Conservation (phyloP, 2,113 vertebrate genomes). For the Copsychus sechellarum region DNA sequence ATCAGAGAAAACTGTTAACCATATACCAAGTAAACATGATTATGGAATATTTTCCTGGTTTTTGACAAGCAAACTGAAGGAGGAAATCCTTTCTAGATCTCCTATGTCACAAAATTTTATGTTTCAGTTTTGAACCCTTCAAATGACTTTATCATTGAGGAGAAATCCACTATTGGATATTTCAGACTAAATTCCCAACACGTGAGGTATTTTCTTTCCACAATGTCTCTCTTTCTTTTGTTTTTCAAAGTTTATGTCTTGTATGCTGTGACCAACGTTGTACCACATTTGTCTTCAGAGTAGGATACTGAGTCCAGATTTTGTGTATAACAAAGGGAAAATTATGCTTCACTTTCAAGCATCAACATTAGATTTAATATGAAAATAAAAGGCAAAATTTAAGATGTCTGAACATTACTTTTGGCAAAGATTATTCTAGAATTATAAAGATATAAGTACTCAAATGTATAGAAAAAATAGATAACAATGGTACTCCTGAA, state of each 20-base stretch:
- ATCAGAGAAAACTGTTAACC: background rate
- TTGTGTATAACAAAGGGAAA: background rate
- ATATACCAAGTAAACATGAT: background rate
- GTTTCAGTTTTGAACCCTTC: background rate
- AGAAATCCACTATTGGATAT: background rate
- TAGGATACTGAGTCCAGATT: background rate
- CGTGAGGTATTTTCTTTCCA: rapidly evolving
- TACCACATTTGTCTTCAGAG: background rate
- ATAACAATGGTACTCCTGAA: background rate
- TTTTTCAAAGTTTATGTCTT: background rate
- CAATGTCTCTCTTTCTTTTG: background rate
- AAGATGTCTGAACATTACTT: background rate
- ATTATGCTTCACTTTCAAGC: background rate
- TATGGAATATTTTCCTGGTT: background rate
- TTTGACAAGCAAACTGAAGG: background rate
- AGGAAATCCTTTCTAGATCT: background rate
- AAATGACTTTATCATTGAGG: background rate
- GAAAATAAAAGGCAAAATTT: background rate
- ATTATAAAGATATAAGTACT: background rate
- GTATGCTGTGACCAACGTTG: background rate
- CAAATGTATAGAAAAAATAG: background rate
- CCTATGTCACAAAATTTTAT: background rate
- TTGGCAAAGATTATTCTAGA: background rate
- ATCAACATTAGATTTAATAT: background rate
- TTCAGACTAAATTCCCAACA: background rate